Percentiles rank a stretch among this genome's conserved stretches.
Evolutionary conservation across 2,888 invertebrate species (phyloP).

Genomic region (Patella caerulea): DNA sequence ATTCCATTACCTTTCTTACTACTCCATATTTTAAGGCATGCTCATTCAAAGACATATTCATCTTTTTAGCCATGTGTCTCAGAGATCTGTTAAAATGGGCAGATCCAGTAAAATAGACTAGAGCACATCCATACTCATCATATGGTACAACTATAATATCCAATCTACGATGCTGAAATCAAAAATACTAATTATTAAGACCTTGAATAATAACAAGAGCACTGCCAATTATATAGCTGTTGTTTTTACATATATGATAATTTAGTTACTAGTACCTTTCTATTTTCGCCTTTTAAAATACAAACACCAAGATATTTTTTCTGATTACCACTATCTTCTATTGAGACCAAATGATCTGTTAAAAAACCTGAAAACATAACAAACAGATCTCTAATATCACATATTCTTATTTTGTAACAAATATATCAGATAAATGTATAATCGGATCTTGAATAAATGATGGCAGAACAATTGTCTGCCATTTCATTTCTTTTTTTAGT

Average conservation of each 20-base stretch:
- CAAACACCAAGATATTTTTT: slow-evolving; percentile 74
- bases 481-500: too few species aligned
- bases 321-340: slow-evolving; percentile 71
- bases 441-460: too few species aligned
- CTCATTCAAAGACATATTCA: slow-evolving; percentile 74
- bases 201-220: too few species aligned
- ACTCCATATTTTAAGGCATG: slow-evolving; percentile 72
- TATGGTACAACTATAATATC: slow-evolving; percentile 74
- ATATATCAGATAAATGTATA: too few species aligned
- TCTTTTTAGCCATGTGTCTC: slow-evolving; percentile 72
- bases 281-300: slow-evolving; percentile 66
- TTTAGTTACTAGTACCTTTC: slow-evolving; percentile 55
- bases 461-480: too few species aligned
- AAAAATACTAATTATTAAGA: not conserved
- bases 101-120: slow-evolving; percentile 74
- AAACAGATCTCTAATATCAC: too few species aligned
- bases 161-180: slow-evolving; percentile 70
- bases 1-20: slow-evolving; percentile 74
- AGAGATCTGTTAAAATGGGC: slow-evolving; percentile 74
- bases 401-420: too few species aligned
- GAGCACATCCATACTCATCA: slow-evolving; percentile 72
- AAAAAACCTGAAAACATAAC: slow-evolving; percentile 67
- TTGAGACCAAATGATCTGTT: slow-evolving; percentile 73
- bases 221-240: too few species aligned
- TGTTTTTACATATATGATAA: too few species aligned